Evolutionary conservation across 2,888 invertebrate species (phyloP), one percentile per base, ranked within the genome.

Genomic region (Gari tellinella): DNA sequence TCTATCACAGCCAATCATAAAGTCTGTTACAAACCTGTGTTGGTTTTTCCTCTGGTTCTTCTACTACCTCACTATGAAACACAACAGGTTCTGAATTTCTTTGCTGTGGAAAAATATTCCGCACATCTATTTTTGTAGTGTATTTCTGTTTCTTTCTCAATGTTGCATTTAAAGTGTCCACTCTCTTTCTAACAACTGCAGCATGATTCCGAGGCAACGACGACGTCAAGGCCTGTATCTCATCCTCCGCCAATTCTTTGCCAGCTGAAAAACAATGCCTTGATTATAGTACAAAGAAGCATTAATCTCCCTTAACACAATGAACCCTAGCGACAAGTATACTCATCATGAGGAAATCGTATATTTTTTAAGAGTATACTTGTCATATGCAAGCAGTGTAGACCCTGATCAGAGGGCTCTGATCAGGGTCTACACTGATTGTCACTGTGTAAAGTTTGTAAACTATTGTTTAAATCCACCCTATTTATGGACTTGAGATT

Each of bases 121-220:
- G 72, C 21, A 89, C 86, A 74, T 89, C 87, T 17, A 83, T 80
- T 64, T 88, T 87, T 15, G 74, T 81, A 49, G 70, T 75, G 64
- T 72, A 93, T 55, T 90, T 90, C 85, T 94, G 93, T 67, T 86
- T 86, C 86, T 94, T 94, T 60, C 95, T 93, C 38, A 96, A 94
- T 0, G 96, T 96, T 75, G 95, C 94, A 92, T 96, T 96, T 66
- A 96, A 94, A 12, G 95, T 94, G 63, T 95, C 93, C 31, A 96
- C 95, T 21, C 96, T 93, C 62, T 95, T 93, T 81, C 95, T 93
- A 25, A 96, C 95, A 1, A 96, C 96, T 66, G 95, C 95, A 0
- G 96, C 96, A 92, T 96, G 95, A 26, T 80, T 93, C 0, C 89
- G 87, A 93, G 82, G 94, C 91, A 84, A 94, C 93, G 40, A 94